A percentile compares a stretch with the other conserved stretches of the same genome.
These are phyloP conservation scores for Panthera uncia DNA, from an alignment of 2,113 vertebrate species.

Conservation along the genomic window DNA sequence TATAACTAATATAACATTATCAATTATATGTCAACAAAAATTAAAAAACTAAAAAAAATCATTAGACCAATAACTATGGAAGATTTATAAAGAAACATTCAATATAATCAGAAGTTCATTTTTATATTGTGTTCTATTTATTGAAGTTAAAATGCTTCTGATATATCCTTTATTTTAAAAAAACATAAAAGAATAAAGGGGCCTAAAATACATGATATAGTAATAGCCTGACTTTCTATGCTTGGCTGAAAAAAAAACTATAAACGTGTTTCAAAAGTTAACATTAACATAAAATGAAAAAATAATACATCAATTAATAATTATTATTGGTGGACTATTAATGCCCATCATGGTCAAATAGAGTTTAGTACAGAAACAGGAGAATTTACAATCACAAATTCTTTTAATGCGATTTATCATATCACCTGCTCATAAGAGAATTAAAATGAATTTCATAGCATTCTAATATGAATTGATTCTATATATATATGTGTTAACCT, in stretches of 20 bases:
- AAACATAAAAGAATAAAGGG: not conserved
- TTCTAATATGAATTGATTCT: not conserved
- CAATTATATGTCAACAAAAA: not conserved
- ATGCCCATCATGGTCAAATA: not conserved
- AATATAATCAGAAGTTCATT: not conserved
- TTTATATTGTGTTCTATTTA: not conserved
- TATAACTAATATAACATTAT: not conserved
- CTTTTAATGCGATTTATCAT: not conserved
- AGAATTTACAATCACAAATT: not conserved
- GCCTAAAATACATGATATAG: not conserved
- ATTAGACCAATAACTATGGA: not conserved
- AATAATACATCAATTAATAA: not conserved
- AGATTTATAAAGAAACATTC: not conserved
- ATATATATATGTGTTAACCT: not conserved
- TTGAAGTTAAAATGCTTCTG: not conserved
- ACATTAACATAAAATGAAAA: not conserved
- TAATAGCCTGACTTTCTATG: not conserved
- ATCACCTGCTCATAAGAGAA: not conserved
- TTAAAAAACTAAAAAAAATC: not conserved
- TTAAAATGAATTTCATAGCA: not conserved
- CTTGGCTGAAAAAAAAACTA: not conserved
- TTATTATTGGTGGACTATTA: not conserved
- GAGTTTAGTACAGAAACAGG: not conserved
- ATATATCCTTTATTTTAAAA: not conserved
- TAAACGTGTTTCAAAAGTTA: not conserved